Conservation (phyloP, 2,888 invertebrate species). For the Brachycybe producta region DNA sequence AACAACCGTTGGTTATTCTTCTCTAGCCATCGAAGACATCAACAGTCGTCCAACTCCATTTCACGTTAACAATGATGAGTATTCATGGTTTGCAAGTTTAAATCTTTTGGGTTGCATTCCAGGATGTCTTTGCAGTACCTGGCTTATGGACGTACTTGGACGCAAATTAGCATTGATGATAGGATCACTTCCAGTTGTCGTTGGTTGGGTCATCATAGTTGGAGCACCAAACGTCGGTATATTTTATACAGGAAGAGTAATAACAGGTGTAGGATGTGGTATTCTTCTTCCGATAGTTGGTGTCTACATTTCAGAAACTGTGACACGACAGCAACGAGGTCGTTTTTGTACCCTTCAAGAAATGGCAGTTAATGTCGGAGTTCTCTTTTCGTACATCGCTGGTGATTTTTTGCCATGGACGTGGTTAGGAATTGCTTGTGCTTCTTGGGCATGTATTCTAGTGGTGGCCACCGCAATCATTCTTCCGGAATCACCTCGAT, state of each 20-base stretch:
- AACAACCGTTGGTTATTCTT: no score
- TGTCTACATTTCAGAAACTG: constrained; percentile 19
- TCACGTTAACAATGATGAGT: no score
- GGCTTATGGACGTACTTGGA: not conserved
- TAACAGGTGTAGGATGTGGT: constrained; percentile 18
- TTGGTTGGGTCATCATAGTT: not conserved
- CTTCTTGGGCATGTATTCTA: not conserved
- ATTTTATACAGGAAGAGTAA: constrained; percentile 18
- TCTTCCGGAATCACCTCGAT: constrained; percentile 11
- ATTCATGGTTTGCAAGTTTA: no score
- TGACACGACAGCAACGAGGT: constrained; percentile 18
- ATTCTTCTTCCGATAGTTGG: constrained; percentile 12
- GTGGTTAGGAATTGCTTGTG: constrained; percentile 1
- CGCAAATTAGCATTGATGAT: not conserved
- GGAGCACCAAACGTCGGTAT: not conserved
- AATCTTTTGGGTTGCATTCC: no score
- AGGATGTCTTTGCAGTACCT: no score
- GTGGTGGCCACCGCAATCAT: not conserved
- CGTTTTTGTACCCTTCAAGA: constrained; percentile 16
- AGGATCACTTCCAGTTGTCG: not conserved
- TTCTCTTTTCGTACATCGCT: not conserved
- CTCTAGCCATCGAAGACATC: no score
- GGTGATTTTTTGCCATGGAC: constrained; percentile 3
- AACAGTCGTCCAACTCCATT: no score
- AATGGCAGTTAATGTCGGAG: constrained; percentile 12